phyloP scores from a whole-genome alignment of 2,888 invertebrate genomes.

The Coronaproctus castanopsis region DNA sequence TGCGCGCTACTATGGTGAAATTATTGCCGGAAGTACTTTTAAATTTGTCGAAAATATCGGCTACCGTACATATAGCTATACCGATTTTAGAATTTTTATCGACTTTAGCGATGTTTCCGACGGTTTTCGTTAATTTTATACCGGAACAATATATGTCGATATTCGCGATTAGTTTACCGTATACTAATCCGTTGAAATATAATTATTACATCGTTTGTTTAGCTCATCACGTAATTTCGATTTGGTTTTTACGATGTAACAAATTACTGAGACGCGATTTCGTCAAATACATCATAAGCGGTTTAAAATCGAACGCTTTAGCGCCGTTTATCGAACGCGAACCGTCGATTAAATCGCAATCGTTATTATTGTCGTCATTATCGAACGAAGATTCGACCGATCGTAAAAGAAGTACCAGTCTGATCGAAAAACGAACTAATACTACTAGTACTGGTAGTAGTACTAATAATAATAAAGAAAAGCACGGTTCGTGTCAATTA shows the following conservation, averaged over 20 bases:
- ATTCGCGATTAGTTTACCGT: constrained; percentile 85
- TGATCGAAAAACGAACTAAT: constrained; percentile 41
- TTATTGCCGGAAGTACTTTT: constrained; percentile 67
- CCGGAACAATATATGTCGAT: constrained; percentile 88
- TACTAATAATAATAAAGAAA: constrained; percentile 17
- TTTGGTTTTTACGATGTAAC: constrained; percentile 92
- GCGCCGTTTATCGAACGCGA: constrained; percentile 63
- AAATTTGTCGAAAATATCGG: constrained; percentile 74
- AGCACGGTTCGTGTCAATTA: constrained; percentile 19
- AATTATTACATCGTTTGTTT: constrained; percentile 88
- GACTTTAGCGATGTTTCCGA: constrained; percentile 64
- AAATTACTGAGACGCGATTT: constrained; percentile 70
- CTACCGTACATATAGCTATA: constrained; percentile 75
- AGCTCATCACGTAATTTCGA: constrained; percentile 89
- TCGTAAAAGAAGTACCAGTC: constrained; percentile 63
- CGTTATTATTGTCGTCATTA: not conserved
- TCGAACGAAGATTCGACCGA: constrained; percentile 49
- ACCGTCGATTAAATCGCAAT: constrained; percentile 28
- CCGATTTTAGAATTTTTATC: constrained; percentile 87
- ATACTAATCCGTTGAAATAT: constrained; percentile 90
- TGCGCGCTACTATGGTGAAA: constrained; percentile 79
- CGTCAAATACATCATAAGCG: constrained; percentile 68
- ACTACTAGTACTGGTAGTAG: not conserved
- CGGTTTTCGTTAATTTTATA: constrained; percentile 71
- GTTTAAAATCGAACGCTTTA: constrained; percentile 64